These are phyloP conservation scores for Choristoneura fumiferana DNA, from an alignment of 1,140 invertebrate species.

Conservation along the genomic window DNA sequence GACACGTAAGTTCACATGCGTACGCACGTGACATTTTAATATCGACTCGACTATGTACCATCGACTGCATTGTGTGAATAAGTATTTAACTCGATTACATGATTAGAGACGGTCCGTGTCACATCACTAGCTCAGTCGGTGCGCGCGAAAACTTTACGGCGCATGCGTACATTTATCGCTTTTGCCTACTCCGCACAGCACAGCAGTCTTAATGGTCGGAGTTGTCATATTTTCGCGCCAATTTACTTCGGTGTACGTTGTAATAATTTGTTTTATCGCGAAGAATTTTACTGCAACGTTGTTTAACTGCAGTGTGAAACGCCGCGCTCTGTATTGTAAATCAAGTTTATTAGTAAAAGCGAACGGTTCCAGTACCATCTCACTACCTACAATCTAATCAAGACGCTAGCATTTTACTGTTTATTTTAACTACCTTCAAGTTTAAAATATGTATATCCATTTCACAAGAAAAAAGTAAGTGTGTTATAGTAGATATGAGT, in stretches of 20 bases:
- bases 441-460: constrained; percentile 3
- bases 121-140: constrained; percentile 34
- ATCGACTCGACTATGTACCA: neutral
- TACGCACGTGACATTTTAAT: neutral
- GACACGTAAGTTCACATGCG: neutral
- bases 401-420: neutral
- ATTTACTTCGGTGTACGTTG: constrained; percentile 33
- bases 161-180: constrained; percentile 46
- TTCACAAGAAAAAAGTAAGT: neutral
- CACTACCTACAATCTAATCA: constrained; percentile 9
- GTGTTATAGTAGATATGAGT: no score
- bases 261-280: constrained; percentile 28
- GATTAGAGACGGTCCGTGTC: constrained; percentile 20
- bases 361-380: constrained; percentile 6
- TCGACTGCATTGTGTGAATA: constrained; percentile 2
- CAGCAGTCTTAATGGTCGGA: constrained; percentile 32
- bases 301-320: constrained; percentile 26
- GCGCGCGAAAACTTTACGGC: constrained; percentile 47
- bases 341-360: constrained; percentile 27
- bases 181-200: constrained; percentile 23
- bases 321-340: constrained; percentile 25
- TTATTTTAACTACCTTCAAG: constrained; percentile 11
- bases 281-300: constrained; percentile 12
- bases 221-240: constrained; percentile 55
- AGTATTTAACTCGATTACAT: constrained; percentile 25